These are phyloP conservation scores for Natator depressus DNA, from an alignment of 2,113 vertebrate species.

Conservation along the genomic window DNA sequence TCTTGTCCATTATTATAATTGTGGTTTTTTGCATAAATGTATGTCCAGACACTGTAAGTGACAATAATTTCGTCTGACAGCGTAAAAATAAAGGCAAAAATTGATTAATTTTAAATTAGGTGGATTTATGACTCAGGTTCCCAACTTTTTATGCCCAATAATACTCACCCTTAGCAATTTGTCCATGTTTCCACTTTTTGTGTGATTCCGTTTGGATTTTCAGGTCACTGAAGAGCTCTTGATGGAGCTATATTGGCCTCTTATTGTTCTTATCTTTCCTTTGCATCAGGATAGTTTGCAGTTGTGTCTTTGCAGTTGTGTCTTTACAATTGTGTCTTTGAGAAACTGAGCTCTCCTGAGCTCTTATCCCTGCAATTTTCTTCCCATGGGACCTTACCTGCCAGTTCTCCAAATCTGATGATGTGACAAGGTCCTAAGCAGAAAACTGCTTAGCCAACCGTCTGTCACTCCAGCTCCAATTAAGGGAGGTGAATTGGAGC, in stretches of 20 bases:
- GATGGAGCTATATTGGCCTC: neutral
- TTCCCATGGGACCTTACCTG: neutral
- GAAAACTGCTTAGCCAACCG: too few relatives aligned
- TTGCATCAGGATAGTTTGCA: neutral
- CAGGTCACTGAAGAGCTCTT: neutral
- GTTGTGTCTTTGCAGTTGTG: too few relatives aligned
- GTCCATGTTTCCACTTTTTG: neutral
- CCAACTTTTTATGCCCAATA: neutral
- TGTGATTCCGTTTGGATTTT: neutral
- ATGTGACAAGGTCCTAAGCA: too few relatives aligned
- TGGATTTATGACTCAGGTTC: neutral
- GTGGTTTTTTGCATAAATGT: too few relatives aligned
- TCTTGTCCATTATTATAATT: too few relatives aligned
- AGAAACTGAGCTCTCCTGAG: neutral
- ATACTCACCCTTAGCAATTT: neutral
- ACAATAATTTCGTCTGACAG: too few relatives aligned
- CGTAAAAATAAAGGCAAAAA: neutral
- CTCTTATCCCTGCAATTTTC: neutral
- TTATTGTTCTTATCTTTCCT: neutral
- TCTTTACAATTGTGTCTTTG: neutral
- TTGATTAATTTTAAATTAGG: neutral
- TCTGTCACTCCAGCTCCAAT: too few relatives aligned
- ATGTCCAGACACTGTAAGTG: too few relatives aligned
- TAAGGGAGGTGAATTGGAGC: too few relatives aligned
- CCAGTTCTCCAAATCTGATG: neutral